Evolutionary conservation across 2,888 invertebrate genomes (phyloP).

Genomic region (Drosophila robusta): DNA sequence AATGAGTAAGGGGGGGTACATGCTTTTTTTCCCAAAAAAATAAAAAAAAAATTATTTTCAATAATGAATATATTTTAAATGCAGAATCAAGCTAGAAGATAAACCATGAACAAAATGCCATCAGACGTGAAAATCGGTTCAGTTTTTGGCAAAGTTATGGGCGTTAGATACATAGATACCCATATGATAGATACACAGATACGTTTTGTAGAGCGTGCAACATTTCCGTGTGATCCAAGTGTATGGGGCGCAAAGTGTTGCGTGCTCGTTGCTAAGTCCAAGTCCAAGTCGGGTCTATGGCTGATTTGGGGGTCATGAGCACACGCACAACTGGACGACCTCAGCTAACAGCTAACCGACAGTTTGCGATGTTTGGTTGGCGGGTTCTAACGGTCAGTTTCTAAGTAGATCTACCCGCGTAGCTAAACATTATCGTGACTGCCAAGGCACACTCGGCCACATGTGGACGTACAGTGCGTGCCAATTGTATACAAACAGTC

Average conservation of each 20-base stretch:
- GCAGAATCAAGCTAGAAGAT: too few relatives aligned
- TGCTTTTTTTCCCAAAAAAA: too few relatives aligned
- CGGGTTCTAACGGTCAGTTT: conserved; percentile 28
- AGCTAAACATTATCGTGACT: background rate
- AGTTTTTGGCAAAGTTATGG: too few relatives aligned
- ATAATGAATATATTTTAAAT: too few relatives aligned
- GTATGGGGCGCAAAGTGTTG: background rate
- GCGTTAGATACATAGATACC: background rate
- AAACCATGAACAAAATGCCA: too few relatives aligned
- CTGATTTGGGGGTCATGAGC: conserved; percentile 26
- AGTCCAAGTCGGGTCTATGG: background rate
- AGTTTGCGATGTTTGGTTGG: conserved; percentile 7
- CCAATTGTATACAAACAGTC: background rate
- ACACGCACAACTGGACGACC: conserved; percentile 17
- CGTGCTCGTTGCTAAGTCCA: background rate
- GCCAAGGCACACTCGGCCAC: background rate
- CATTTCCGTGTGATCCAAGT: conserved; percentile 7
- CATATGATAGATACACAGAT: background rate
- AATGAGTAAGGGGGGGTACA: too few relatives aligned
- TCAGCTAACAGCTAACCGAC: conserved; percentile 21
- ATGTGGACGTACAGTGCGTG: background rate
- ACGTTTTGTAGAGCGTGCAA: conserved; percentile 1
- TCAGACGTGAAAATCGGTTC: too few relatives aligned
- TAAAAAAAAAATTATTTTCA: too few relatives aligned
- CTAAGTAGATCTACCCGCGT: background rate